phyloP scores from a whole-genome alignment of 2,888 invertebrate species.

The Synergus laeviventris region DNA sequence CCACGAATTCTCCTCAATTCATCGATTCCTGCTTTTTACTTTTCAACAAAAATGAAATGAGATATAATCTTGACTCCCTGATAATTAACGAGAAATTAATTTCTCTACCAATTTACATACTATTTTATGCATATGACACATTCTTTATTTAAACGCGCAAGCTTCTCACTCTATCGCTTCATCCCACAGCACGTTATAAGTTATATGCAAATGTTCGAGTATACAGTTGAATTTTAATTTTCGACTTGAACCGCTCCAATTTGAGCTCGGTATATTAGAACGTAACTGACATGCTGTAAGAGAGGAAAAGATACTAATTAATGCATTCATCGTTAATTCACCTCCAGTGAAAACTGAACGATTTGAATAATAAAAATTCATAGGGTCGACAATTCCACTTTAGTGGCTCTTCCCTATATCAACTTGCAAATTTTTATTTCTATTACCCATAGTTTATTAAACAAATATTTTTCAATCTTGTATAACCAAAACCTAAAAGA shows the following conservation, averaged over 20 bases:
- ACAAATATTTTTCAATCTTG: background rate
- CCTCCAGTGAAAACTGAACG: conserved; percentile 49
- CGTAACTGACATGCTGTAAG: conserved; percentile 36
- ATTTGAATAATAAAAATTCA: conserved; percentile 4
- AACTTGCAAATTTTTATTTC: background rate
- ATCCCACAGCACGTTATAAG: conserved; percentile 10
- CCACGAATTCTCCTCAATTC: conserved; percentile 2
- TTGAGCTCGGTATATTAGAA: conserved; percentile 47
- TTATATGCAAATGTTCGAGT: conserved; percentile 65
- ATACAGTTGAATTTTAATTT: conserved; percentile 69
- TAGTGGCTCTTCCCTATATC: background rate
- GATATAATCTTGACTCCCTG: background rate
- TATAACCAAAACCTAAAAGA: background rate
- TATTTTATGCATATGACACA: background rate
- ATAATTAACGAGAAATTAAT: background rate
- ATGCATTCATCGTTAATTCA: conserved; percentile 71
- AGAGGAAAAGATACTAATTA: conserved; percentile 63
- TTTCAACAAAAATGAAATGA: background rate
- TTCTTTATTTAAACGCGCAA: background rate
- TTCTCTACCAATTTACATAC: background rate
- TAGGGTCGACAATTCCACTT: background rate
- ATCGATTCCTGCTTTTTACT: conserved; percentile 30
- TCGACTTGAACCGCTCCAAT: conserved; percentile 60
- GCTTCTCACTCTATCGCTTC: background rate
- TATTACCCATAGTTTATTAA: background rate